Evolutionary conservation across 2,888 invertebrate species (phyloP).

Genomic region (Geotrupes spiniger): DNA sequence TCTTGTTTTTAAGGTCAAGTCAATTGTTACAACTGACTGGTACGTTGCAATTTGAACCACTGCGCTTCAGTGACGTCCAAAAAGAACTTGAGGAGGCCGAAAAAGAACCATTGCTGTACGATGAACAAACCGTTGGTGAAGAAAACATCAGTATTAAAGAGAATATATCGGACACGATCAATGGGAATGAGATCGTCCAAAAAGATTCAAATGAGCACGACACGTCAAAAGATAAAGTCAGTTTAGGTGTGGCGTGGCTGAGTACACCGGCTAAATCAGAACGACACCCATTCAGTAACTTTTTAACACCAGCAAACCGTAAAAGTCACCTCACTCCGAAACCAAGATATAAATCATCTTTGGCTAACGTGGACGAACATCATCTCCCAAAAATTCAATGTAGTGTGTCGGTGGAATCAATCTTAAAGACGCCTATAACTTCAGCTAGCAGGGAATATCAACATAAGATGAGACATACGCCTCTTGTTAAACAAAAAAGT

Average conservation of each 20-base stretch:
- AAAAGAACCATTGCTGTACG: slow-evolving; percentile 23
- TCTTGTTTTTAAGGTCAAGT: too few species aligned
- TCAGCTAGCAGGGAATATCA: background rate
- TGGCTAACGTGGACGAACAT: too few species aligned
- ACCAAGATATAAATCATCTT: background rate
- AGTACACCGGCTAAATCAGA: slow-evolving; percentile 1
- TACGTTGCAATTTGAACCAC: slow-evolving; percentile 14
- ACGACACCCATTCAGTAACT: background rate
- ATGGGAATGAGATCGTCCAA: too few species aligned
- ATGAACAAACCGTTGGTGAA: too few species aligned
- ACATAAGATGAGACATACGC: background rate
- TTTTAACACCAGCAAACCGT: background rate
- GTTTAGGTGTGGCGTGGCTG: background rate
- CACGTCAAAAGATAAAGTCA: background rate
- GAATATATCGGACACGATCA: too few species aligned
- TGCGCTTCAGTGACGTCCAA: slow-evolving; percentile 23
- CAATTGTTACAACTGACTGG: too few species aligned
- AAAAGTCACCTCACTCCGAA: background rate
- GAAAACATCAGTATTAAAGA: too few species aligned
- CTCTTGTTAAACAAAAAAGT: background rate
- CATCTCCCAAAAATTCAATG: slow-evolving; percentile 1
- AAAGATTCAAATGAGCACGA: background rate
- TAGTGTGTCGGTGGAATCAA: background rate
- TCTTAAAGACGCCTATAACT: slow-evolving; percentile 1
- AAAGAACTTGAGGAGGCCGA: slow-evolving; percentile 27